A percentile compares a stretch with the other conserved stretches of the same genome.
Conservation (phyloP, 2,113 vertebrate species). For the Pristiophorus japonicus region DNA sequence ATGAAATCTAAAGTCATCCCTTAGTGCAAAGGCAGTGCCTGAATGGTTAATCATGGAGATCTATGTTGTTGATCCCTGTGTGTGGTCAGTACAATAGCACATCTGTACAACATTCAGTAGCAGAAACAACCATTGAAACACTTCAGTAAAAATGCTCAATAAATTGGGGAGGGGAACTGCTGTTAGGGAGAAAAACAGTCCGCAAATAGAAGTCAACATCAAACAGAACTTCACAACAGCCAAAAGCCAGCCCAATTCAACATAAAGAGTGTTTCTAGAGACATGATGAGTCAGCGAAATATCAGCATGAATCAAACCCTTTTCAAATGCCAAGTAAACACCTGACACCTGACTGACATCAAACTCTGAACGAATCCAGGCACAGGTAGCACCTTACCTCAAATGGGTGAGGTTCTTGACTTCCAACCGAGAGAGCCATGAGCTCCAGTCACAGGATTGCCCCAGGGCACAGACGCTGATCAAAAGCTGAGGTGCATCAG, state of each 20-base stretch:
- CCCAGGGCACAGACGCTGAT: background rate
- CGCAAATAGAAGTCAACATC: background rate
- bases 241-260: background rate
- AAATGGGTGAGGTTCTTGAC: background rate
- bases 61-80: background rate
- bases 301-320: background rate
- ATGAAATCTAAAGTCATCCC: background rate
- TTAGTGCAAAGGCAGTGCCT: background rate
- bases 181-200: too few relatives aligned
- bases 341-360: slow-evolving; percentile 28
- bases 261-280: background rate
- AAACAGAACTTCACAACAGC: background rate
- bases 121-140: background rate
- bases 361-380: background rate
- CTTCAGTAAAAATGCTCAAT: background rate
- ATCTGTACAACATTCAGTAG: background rate
- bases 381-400: background rate
- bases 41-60: background rate
- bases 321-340: slow-evolving; percentile 7
- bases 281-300: background rate
- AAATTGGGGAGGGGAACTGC: background rate
- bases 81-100: background rate
- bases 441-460: background rate
- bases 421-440: background rate
- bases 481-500: background rate